Percentiles rank a stretch among this genome's conserved stretches.
These are phyloP conservation scores for Argya squamiceps DNA, from an alignment of 2,797 vertebrate species.

Conservation along the genomic window DNA sequence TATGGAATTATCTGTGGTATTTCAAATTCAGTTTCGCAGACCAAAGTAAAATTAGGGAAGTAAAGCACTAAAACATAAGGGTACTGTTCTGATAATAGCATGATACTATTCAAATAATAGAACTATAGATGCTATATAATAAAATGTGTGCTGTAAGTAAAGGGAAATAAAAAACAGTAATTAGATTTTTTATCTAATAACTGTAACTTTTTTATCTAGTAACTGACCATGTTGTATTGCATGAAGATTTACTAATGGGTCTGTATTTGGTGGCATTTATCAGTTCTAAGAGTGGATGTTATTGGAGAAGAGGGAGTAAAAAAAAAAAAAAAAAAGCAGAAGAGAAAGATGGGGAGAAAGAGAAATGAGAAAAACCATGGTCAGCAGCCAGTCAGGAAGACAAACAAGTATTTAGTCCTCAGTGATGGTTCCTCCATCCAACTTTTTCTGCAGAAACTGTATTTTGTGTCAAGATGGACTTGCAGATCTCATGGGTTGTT, in stretches of 20 bases:
- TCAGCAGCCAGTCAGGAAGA: not conserved
- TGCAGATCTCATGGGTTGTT: not conserved
- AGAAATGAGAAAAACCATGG: not conserved
- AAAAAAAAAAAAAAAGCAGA: too few species aligned
- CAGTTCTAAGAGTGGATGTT: not conserved
- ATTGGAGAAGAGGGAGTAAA: not conserved
- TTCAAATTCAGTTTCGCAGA: not conserved
- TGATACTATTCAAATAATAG: not conserved
- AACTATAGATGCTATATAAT: not conserved
- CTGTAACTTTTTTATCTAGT: too few species aligned
- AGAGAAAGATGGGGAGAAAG: not conserved
- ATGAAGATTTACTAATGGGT: not conserved
- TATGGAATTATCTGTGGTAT: not conserved
- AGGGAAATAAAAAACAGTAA: not conserved
- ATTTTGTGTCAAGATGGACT: not conserved
- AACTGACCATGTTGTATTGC: not conserved
- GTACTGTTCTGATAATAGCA: not conserved
- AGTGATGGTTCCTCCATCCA: not conserved
- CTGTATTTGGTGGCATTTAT: fast-evolving
- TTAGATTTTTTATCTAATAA: not conserved
- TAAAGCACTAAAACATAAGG: not conserved
- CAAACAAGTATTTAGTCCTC: not conserved
- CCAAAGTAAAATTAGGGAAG: not conserved
- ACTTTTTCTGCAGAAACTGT: not conserved
- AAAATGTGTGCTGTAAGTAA: not conserved